Percentiles rank a stretch among this genome's conserved stretches.
Evolutionary conservation across 2,888 invertebrate species (phyloP).

Genomic region (Chelonus formosanus): DNA sequence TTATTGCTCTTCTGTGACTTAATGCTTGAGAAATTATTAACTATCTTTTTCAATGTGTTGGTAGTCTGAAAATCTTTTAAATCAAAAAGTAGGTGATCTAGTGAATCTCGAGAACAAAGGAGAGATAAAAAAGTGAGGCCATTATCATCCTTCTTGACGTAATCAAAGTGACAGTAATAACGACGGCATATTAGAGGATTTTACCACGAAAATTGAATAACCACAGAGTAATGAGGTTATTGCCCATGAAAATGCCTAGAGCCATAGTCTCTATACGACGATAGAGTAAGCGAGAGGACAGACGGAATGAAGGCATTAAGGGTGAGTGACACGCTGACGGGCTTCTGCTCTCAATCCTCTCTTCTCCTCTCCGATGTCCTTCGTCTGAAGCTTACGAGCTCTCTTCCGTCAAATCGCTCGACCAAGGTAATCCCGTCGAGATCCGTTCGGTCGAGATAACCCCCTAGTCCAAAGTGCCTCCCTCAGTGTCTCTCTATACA

Average conservation of each 20-base stretch:
- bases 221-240: slow-evolving; percentile 56
- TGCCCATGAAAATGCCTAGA: slow-evolving; percentile 33
- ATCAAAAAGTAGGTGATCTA: not conserved
- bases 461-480: slow-evolving; percentile 33
- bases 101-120: not conserved
- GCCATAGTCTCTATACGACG: slow-evolving; percentile 6
- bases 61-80: not conserved
- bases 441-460: slow-evolving; percentile 44
- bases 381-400: slow-evolving; percentile 39
- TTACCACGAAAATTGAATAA: slow-evolving; percentile 63
- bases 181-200: slow-evolving; percentile 60
- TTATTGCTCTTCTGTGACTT: slow-evolving; percentile 9
- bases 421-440: slow-evolving; percentile 49
- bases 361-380: slow-evolving; percentile 24
- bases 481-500: slow-evolving; percentile 29
- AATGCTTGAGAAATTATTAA: not conserved
- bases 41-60: not conserved
- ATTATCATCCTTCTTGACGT: slow-evolving; percentile 33
- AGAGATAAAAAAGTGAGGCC: slow-evolving; percentile 32
- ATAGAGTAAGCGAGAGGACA: slow-evolving; percentile 40
- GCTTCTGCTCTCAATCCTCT: slow-evolving; percentile 39
- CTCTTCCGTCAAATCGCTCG: slow-evolving; percentile 50
- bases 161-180: slow-evolving; percentile 52
- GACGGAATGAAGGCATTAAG: slow-evolving; percentile 59
- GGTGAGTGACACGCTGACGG: slow-evolving; percentile 60